Percentiles rank a stretch among this genome's conserved stretches.
These are phyloP conservation scores for Cosmopolites sordidus DNA, from an alignment of 2,888 invertebrate species.

Conservation along the genomic window DNA sequence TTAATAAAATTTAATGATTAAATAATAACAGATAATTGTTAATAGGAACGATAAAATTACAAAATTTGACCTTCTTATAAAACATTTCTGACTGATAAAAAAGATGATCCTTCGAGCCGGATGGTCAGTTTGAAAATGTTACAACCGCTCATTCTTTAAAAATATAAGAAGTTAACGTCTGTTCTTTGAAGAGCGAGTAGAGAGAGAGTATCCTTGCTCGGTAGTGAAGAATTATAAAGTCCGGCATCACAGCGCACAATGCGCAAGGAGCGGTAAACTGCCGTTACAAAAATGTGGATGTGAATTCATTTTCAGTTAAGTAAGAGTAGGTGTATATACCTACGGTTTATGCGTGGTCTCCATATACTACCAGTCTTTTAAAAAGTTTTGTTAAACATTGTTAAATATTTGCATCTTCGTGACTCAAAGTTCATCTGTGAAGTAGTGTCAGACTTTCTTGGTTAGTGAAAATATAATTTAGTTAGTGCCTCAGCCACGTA, in stretches of 20 bases:
- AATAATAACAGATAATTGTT: too few species aligned
- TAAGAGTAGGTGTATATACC: conserved; percentile 25
- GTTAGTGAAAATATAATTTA: conserved; percentile 19
- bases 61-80: neutral
- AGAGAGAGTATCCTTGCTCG: conserved; percentile 3
- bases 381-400: conserved; percentile 8
- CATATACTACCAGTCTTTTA: conserved; percentile 6
- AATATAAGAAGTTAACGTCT: conserved; percentile 1
- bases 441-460: conserved; percentile 15
- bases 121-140: conserved; percentile 1
- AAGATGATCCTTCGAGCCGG: neutral
- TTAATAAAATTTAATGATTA: too few species aligned
- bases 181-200: conserved; percentile 1
- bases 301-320: conserved; percentile 34
- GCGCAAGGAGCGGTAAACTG: conserved; percentile 38
- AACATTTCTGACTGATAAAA: neutral
- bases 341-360: conserved; percentile 12
- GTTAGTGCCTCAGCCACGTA: conserved; percentile 19
- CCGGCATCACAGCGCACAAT: conserved; percentile 21
- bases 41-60: too few species aligned
- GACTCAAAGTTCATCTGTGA: conserved; percentile 17
- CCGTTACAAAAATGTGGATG: conserved; percentile 41
- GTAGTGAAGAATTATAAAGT: conserved; percentile 18
- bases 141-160: conserved; percentile 1
- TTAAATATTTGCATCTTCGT: conserved; percentile 7